phyloP scores from a whole-genome alignment of 1,140 invertebrate genomes.

The Drosophila pachea region DNA sequence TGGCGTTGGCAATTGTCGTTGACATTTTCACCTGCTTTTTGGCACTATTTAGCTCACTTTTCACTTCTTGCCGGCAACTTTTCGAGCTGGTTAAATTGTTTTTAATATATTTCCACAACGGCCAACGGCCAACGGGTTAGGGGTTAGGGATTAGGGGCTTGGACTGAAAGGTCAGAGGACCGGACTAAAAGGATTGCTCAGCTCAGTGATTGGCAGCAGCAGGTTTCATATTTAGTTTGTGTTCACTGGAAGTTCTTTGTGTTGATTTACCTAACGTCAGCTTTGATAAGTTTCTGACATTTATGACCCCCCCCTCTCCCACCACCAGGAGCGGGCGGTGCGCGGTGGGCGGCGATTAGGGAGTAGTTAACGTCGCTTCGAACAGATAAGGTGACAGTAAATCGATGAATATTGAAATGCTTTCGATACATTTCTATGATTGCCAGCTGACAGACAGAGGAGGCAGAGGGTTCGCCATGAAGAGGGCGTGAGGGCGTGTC shows the following conservation, averaged over 20 bases:
- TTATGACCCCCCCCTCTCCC: conserved; percentile 34
- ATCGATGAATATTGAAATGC: conserved; percentile 68
- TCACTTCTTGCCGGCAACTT: conserved; percentile 16
- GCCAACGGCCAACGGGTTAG: neutral
- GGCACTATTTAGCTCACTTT: conserved; percentile 24
- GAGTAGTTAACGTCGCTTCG: conserved; percentile 40
- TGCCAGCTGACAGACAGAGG: conserved; percentile 1
- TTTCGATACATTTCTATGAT: conserved; percentile 43
- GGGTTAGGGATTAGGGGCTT: neutral
- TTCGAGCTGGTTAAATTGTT: conserved; percentile 63
- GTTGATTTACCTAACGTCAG: conserved; percentile 57
- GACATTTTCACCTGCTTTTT: conserved; percentile 68
- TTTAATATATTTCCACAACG: conserved; percentile 51
- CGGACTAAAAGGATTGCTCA: neutral
- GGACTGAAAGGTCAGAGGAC: neutral
- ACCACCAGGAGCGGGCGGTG: neutral
- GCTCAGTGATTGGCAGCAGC: conserved; percentile 44
- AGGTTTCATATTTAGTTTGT: conserved; percentile 25
- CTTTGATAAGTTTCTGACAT: conserved; percentile 54
- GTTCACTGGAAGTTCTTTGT: conserved; percentile 34
- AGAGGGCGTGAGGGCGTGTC: neutral
- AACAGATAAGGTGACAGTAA: conserved; percentile 66
- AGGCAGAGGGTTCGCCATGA: neutral
- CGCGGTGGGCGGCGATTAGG: conserved; percentile 1
- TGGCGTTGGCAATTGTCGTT: conserved; percentile 68